These are phyloP conservation scores for Sceloporus tristichus DNA, from an alignment of 2,113 vertebrate genomes.

Conservation along the genomic window DNA sequence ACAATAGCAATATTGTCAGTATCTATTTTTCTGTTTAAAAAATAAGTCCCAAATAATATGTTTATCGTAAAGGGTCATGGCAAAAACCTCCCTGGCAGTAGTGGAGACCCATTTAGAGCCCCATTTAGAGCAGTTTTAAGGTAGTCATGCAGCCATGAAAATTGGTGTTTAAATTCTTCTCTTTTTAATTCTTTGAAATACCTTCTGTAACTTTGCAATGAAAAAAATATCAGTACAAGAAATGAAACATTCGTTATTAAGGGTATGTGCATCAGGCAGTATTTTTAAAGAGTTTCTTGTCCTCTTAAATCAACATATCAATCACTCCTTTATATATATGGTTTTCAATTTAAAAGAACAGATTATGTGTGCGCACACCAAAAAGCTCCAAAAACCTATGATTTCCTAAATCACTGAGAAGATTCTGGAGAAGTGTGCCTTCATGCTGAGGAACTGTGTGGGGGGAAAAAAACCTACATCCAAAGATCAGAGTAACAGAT, in stretches of 20 bases:
- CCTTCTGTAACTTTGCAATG: conserved; percentile 66
- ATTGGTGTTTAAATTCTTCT: conserved; percentile 59
- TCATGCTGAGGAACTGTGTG: neutral
- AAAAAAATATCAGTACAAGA: conserved; percentile 1
- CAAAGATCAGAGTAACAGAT: neutral
- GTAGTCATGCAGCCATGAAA: conserved; percentile 60
- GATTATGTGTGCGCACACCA: neutral
- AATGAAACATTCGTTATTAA: neutral
- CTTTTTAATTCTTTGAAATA: conserved; percentile 61
- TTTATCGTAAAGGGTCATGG: conserved; percentile 38
- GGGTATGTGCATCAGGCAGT: neutral
- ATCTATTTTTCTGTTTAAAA: conserved; percentile 55
- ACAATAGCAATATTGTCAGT: conserved; percentile 16
- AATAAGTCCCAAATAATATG: conserved; percentile 41
- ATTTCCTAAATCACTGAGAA: neutral
- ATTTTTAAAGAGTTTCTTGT: neutral
- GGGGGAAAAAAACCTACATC: conserved; percentile 7
- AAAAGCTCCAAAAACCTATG: neutral
- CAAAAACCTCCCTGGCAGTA: conserved; percentile 57
- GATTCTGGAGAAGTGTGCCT: neutral
- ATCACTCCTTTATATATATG: conserved; percentile 1
- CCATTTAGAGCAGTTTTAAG: conserved; percentile 69
- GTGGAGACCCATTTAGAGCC: conserved; percentile 43
- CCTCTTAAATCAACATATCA: neutral
- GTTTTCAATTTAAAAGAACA: neutral